Percentiles rank a stretch among this genome's conserved stretches.
phyloP scores from a whole-genome alignment of 2,113 vertebrate species.

The Coregonus clupeaformis region DNA sequence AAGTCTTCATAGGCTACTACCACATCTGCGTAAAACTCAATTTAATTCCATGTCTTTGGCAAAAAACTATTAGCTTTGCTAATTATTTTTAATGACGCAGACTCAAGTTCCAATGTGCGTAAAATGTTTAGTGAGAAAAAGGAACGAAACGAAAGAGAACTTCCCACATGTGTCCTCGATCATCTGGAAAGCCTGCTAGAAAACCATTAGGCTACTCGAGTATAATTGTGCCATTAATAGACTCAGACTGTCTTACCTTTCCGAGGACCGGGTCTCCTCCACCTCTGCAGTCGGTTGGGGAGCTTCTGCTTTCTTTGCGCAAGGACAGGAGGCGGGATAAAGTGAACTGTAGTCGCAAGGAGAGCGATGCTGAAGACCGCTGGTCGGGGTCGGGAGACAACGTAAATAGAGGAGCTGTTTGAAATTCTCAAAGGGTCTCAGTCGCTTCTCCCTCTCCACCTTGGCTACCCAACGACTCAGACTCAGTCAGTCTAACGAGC shows the following conservation, averaged over 20 bases:
- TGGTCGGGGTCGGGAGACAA: slow-evolving; percentile 15
- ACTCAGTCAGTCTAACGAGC: slow-evolving; percentile 16
- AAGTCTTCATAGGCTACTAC: too few relatives aligned
- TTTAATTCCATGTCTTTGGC: background rate
- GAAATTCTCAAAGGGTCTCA: slow-evolving; percentile 25
- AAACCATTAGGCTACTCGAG: background rate
- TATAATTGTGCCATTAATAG: background rate
- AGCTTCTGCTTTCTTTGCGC: background rate
- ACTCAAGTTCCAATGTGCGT: background rate
- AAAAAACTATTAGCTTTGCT: background rate
- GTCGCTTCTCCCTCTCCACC: slow-evolving; percentile 14
- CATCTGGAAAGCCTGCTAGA: too few relatives aligned
- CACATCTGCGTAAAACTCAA: too few relatives aligned
- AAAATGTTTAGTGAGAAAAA: background rate
- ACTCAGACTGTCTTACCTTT: slow-evolving; percentile 26
- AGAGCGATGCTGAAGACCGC: slow-evolving; percentile 7
- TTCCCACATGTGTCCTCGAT: background rate
- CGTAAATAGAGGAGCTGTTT: slow-evolving; percentile 12
- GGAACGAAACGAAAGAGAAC: background rate
- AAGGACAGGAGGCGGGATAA: background rate
- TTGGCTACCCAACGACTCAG: slow-evolving; percentile 4
- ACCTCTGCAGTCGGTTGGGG: slow-evolving; percentile 7
- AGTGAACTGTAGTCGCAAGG: slow-evolving; percentile 6
- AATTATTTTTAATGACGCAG: background rate
- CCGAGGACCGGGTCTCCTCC: slow-evolving; percentile 5